Base-by-base conservation (phyloP, 1,140 invertebrate genomes). In the Drosophila tani region DNA sequence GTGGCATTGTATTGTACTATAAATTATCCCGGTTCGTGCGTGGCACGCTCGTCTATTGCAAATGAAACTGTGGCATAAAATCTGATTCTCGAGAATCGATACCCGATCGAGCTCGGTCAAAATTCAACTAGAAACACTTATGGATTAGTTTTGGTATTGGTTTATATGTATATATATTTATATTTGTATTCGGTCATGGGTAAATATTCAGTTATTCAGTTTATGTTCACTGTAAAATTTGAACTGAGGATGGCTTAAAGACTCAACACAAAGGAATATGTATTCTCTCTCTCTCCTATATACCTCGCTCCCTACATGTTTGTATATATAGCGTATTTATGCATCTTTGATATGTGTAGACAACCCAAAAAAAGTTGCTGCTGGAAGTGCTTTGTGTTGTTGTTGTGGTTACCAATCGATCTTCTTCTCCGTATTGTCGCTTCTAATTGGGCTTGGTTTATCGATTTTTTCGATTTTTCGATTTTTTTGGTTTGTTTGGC, bases 11-110 rank as follows among this genome's bases (percentile, higher is more conserved):
- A 93, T 93, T 93, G 92, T 93, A 93, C 92, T 93, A 93, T 93
- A 93, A 93, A 93, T 93, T 92, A 93, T 93, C 81, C 92, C 90
- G 92, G 92, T 91, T 86, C 79, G 90, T 78, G 85, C 74, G 53
- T 56, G 41, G 75, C 79, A 78, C 85, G 79, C 19, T 83, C 79
- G 53, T 84, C 92, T 93, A 93, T 93, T 93, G 92, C 92, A 93
- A 93, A 80, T 84, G 65, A 87, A 82, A 91, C 77, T 71, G 78
- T 85, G 83, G 82, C 68, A 83, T 85, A 82, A 87, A 87, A 88
- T 76, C 69, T 71, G 67, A 50, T 73, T 81, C 45, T 62, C 67
- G 63, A 56, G 14, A 14, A n/a, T 64, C 40, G 40, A 27, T 56
- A 27, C 32, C 29, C 17, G 14, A 56, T 11, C 19, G 53, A 56